A percentile compares a stretch with the other conserved stretches of the same genome.
Conservation (phyloP, 92 coral and sea anemone species). For the Epizoanthus illoricatus region DNA sequence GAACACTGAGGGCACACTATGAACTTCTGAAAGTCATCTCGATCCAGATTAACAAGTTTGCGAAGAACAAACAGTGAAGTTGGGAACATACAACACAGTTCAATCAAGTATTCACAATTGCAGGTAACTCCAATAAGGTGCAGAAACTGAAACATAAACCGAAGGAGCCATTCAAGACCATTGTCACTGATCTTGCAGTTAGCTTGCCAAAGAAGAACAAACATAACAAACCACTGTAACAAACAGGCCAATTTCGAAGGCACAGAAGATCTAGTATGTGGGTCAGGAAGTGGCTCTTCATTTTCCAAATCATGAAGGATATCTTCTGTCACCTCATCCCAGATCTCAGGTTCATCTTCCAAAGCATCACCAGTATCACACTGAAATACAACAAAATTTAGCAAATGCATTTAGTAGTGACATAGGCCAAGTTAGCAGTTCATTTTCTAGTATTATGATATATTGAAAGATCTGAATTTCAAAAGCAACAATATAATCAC, state of each 20-base stretch:
- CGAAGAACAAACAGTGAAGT: slow-evolving; percentile 51
- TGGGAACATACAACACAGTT: slow-evolving; percentile 53
- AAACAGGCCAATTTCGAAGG: slow-evolving; percentile 24
- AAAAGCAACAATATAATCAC: too few relatives aligned
- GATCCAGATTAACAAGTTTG: slow-evolving; percentile 37
- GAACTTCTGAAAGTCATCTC: slow-evolving; percentile 56
- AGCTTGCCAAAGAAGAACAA: slow-evolving; percentile 61
- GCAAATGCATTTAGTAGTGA: too few relatives aligned
- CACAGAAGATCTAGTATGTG: slow-evolving; percentile 10
- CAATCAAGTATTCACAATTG: slow-evolving; percentile 41
- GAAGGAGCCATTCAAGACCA: slow-evolving; percentile 67
- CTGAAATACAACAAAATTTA: too few relatives aligned
- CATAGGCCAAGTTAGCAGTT: too few relatives aligned
- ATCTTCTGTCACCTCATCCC: slow-evolving; percentile 35
- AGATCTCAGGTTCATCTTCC: slow-evolving; percentile 40
- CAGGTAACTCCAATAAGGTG: slow-evolving; percentile 44
- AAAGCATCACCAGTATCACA: too few relatives aligned
- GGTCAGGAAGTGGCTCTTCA: slow-evolving; percentile 54
- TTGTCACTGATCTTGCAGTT: slow-evolving; percentile 56
- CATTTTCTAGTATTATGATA: too few relatives aligned
- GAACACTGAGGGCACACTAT: slow-evolving; percentile 58
- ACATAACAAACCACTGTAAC: slow-evolving; percentile 55
- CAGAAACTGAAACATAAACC: slow-evolving; percentile 54
- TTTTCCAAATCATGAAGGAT: slow-evolving; percentile 1
- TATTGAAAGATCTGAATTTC: too few relatives aligned